Evolutionary conservation across 2,797 vertebrate genomes (phyloP), one percentile per base, ranked within the genome.

Genomic region (Phoebastria nigripes): DNA sequence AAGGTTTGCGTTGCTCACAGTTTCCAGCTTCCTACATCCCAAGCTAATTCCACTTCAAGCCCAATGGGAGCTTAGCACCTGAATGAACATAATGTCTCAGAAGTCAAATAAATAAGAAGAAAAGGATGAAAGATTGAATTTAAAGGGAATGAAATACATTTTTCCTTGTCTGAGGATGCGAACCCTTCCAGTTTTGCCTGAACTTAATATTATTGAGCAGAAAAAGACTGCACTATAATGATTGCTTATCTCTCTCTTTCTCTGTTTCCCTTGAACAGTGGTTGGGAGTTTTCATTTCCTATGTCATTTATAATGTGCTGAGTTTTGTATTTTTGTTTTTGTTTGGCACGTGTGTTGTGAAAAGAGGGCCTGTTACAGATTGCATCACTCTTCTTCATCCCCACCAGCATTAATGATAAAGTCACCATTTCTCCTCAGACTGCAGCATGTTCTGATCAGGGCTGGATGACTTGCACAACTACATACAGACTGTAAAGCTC

Each of bases 231-330:
- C 72, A 61, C 76, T 90, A 74, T 92, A 94, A 96, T 90, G 96
- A 85, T 71, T 89, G 79, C 95, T 97, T 97, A 96, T 97, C 94
- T 96, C 65, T 92, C 80, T 91, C 71, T 95, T 96, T 95, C 92
- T 92, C 81, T 94, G n/a, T 96, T 96, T 93, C 79, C 72, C 66
- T 93, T 66, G 76, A 94, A 89, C 78, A 87, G 77, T 63, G 55
- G 72, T 55, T 81, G 89, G 89, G 66, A 92, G 79, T 93, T 97
- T 97, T 97, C 96, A 96, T 96, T 97, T 97, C 96, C 96, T 96
- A 96, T 96, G 93, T 96, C 92, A 96, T 97, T 97, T 97, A 97
- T 97, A 97, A 96, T 94, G 79, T 86, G 89, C 76, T 78, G 89
- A 89, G 87, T 46, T 96, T 67, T 94, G 79, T 94, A 91, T 91